Percentiles rank a stretch among this genome's conserved stretches.
These are phyloP conservation scores for Drosophila bifasciata DNA, from an alignment of 1,140 invertebrate species.

Conservation along the genomic window DNA sequence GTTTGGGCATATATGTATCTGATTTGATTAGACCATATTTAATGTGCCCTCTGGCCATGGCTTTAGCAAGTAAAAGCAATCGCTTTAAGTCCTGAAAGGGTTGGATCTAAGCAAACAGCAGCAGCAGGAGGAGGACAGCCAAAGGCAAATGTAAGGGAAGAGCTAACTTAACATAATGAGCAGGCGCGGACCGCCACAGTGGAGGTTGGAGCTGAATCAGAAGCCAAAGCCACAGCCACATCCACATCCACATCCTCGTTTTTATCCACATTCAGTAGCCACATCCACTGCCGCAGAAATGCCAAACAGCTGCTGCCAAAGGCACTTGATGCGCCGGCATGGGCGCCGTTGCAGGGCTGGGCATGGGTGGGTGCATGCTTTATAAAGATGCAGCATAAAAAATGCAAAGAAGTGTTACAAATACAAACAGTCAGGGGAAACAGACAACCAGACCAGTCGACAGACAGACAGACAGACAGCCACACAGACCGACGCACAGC, in stretches of 20 bases:
- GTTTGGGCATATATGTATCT: slow-evolving; percentile 26
- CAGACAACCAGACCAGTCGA: slow-evolving; percentile 30
- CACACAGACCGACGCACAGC: slow-evolving; percentile 27
- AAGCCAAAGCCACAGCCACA: slow-evolving; percentile 34
- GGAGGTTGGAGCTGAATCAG: slow-evolving; percentile 15
- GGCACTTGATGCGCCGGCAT: slow-evolving; percentile 48
- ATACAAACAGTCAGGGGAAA: slow-evolving; percentile 67
- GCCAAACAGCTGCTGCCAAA: slow-evolving; percentile 67
- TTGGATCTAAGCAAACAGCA: slow-evolving; percentile 11
- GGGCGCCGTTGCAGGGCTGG: no score
- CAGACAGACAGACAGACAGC: slow-evolving; percentile 1
- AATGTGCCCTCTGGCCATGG: neutral
- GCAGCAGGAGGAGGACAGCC: neutral
- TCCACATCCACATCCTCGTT: slow-evolving; percentile 12
- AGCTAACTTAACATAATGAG: slow-evolving; percentile 65
- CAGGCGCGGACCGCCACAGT: slow-evolving; percentile 24
- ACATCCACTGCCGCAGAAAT: slow-evolving; percentile 50
- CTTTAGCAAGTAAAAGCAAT: neutral
- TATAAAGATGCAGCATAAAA: slow-evolving; percentile 68
- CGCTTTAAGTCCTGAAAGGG: slow-evolving; percentile 3
- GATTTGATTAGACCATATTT: slow-evolving; percentile 28
- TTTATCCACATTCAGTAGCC: slow-evolving; percentile 17
- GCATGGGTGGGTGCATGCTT: slow-evolving; percentile 59
- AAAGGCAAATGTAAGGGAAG: slow-evolving; percentile 10
- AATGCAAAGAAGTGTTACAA: slow-evolving; percentile 78